Conservation (phyloP, 2,888 invertebrate species). For the Tipula unca region DNA sequence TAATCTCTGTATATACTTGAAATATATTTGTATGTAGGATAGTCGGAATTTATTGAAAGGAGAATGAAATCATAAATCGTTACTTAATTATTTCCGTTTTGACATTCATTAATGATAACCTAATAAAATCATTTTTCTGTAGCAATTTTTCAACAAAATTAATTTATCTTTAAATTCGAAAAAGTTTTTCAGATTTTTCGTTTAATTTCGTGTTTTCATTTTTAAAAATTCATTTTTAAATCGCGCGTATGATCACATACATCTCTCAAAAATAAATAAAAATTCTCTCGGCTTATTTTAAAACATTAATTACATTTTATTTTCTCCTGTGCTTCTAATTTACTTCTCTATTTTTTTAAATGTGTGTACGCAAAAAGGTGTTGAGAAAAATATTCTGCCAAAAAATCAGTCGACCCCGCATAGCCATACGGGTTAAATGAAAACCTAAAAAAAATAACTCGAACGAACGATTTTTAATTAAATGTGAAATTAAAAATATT, state of each 20-base stretch:
- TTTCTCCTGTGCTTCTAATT: background rate
- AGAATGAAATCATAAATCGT: background rate
- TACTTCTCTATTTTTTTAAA: background rate
- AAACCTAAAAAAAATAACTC: constrained; percentile 1
- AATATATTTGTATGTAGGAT: background rate
- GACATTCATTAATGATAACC: background rate
- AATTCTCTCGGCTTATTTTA: background rate
- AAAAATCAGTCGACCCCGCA: constrained; percentile 16
- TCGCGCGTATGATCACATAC: background rate
- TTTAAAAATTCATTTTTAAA: background rate
- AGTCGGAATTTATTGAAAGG: background rate
- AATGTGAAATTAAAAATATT: constrained; percentile 16
- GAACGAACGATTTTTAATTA: constrained; percentile 18
- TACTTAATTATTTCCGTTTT: background rate
- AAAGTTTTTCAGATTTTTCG: background rate
- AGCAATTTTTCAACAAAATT: background rate
- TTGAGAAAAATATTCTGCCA: background rate
- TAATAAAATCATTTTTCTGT: background rate
- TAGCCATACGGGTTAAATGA: constrained; percentile 17
- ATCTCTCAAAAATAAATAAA: background rate
- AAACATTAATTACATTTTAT: background rate
- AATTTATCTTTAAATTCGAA: background rate
- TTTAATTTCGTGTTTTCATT: background rate
- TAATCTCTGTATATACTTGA: background rate
- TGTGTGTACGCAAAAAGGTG: background rate